A percentile compares a stretch with the other conserved stretches of the same genome.
phyloP scores from a whole-genome alignment of 2,797 vertebrate genomes.

The Periparus ater region DNA sequence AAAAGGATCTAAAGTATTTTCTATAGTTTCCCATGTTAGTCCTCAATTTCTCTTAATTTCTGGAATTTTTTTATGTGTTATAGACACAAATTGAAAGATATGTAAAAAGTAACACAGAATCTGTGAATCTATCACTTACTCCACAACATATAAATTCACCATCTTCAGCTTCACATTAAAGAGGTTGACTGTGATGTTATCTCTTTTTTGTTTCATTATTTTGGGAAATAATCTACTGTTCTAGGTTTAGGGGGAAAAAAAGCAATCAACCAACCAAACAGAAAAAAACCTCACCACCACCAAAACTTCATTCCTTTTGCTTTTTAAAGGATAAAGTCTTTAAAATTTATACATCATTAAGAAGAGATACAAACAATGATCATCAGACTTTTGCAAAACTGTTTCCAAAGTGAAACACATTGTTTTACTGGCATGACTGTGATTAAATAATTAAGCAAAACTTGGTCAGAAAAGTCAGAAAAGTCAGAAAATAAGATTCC shows the following conservation, averaged over 20 bases:
- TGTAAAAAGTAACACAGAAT: background rate
- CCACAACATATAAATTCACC: background rate
- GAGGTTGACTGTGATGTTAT: background rate
- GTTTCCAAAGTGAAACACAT: background rate
- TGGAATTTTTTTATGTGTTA: background rate
- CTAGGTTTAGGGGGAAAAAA: background rate
- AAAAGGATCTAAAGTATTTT: background rate
- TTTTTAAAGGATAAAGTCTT: background rate
- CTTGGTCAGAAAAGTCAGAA: background rate
- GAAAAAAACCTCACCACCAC: background rate
- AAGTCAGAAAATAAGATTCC: too few species aligned
- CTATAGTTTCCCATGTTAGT: background rate
- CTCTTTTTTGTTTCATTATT: background rate
- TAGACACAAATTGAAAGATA: background rate
- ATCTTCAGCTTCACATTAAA: background rate
- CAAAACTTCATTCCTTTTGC: background rate
- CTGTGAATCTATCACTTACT: background rate
- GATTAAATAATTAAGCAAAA: background rate
- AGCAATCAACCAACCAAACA: background rate
- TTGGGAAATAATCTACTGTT: background rate
- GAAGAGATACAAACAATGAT: background rate
- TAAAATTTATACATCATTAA: background rate
- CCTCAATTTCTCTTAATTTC: background rate
- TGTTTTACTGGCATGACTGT: background rate
- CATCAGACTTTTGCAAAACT: background rate